Evolutionary conservation across 53 echinoderm and acorn worm genomes (phyloP), one percentile per base, ranked within the genome.

Genomic region (Zoroaster sp.): DNA sequence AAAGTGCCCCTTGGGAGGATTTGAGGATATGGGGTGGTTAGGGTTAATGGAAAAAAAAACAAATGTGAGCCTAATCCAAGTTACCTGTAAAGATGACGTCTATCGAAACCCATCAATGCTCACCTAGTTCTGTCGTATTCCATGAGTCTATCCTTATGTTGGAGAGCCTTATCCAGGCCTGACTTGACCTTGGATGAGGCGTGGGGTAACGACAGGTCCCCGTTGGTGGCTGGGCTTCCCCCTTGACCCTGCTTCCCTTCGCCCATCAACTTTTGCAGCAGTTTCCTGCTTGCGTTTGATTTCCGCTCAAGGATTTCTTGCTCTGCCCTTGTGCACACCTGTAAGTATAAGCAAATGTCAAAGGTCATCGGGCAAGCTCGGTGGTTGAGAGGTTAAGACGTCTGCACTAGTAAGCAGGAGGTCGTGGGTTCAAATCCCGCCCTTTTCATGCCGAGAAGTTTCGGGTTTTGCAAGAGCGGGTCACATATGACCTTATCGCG

Each of bases 321-420:
- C 83, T 99, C 99, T n/a, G 91, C 90, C 78, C 85, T 89, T 70
- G 93, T 99, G 83, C 96, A 96, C 41, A 99, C 99, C 99, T 99
- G 75, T 9, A 77, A 91, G 14, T 18, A 13, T 33, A 20, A 42
- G 43, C n/a, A n/a, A n/a, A n/a, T n/a, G 21, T 31, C 23, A 69
- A 12, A 35, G 12, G 70, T n/a, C n/a, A n/a, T n/a, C n/a, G n/a
- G n/a, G n/a, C 31, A 32, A n/a, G n/a, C n/a, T n/a, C n/a, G n/a
- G n/a, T n/a, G n/a, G n/a, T n/a, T n/a, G n/a, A n/a, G n/a, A n/a
- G n/a, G n/a, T n/a, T n/a, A n/a, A n/a, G n/a, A n/a, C n/a, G n/a
- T n/a, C n/a, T n/a, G n/a, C n/a, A n/a, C n/a, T n/a, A n/a, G n/a
- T n/a, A n/a, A n/a, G n/a, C n/a, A n/a, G n/a, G n/a, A n/a, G n/a